phyloP scores from a whole-genome alignment of 2,888 invertebrate genomes.

The Drosophila paranaensis region DNA sequence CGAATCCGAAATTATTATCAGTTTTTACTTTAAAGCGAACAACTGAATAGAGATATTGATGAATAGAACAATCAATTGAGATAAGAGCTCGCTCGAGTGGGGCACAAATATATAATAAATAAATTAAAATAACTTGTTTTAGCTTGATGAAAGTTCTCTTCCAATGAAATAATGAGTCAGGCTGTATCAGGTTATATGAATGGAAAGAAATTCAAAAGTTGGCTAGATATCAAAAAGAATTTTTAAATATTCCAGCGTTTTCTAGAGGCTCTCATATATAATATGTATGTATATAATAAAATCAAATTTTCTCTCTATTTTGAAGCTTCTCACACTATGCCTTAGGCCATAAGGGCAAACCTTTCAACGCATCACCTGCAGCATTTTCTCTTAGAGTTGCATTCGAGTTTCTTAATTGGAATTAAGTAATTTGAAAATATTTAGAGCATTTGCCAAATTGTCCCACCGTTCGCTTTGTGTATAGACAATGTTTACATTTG shows the following conservation, averaged over 20 bases:
- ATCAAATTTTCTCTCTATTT: no score
- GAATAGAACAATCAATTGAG: neutral
- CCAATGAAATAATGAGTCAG: no score
- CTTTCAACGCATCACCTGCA: no score
- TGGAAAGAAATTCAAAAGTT: neutral
- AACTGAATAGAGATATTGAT: neutral
- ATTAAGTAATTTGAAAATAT: neutral
- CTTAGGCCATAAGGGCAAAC: neutral
- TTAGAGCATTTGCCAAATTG: neutral
- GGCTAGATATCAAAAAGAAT: neutral
- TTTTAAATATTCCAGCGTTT: neutral
- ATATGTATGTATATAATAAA: neutral
- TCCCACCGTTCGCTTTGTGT: slow-evolving; percentile 37
- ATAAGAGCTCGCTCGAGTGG: neutral
- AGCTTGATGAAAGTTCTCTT: no score
- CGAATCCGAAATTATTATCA: neutral
- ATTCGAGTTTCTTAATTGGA: no score
- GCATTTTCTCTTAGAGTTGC: neutral
- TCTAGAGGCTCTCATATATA: neutral
- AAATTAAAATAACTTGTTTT: neutral
- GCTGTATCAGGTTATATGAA: neutral
- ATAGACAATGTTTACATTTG: slow-evolving; percentile 60
- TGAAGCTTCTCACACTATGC: neutral
- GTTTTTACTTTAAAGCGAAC: neutral
- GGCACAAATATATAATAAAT: neutral